Evolutionary conservation across 2,797 vertebrate genomes (phyloP), one percentile per base, ranked within the genome.

Genomic region (Sphenodon punctatus): DNA sequence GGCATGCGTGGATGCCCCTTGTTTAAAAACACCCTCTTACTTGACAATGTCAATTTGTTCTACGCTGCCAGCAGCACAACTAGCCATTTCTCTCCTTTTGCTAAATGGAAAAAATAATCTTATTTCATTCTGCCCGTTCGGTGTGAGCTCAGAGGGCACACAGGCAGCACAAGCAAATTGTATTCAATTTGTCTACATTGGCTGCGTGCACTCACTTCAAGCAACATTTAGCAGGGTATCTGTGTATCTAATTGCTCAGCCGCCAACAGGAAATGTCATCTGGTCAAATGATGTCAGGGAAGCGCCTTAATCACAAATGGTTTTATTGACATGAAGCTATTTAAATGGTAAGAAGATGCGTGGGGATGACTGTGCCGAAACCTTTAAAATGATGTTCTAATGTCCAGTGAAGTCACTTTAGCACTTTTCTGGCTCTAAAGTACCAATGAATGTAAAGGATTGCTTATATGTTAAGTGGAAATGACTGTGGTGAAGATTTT

Each of bases 381-480:
- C 43, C 38, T 51, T 41, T 48, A 75, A 59, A 2, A 66, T 66
- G 32, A 16, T 39, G 12, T 32, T 82, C 59, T 72, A 51, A n/a
- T 60, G 25, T 58, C 32, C 32, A 15, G 45, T 45, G 42, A 74
- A 23, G 5, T 43, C 36, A 77, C 64, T 41, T 38, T 42, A 73
- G 66, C 38, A 30, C 20, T 32, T 58, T 55, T 36, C 7, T 55
- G 49, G 36, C 0, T n/a, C 27, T 56, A 60, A 77, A 38, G n/a
- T n/a, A n/a, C n/a, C 17, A 67, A 67, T 36, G 43, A n/a, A 6
- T 17, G 72, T 39, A 67, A 11, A 36, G 32, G 1, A 34, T 88
- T 67, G 10, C 53, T 83, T 20, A 25, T 14, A 15, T 85, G 68
- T 36, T 56, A 63, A 22, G 66, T 68, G 36, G 67, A 78, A 85